phyloP scores from a whole-genome alignment of 1,140 invertebrate species.

The Eurosta solidaginis region DNA sequence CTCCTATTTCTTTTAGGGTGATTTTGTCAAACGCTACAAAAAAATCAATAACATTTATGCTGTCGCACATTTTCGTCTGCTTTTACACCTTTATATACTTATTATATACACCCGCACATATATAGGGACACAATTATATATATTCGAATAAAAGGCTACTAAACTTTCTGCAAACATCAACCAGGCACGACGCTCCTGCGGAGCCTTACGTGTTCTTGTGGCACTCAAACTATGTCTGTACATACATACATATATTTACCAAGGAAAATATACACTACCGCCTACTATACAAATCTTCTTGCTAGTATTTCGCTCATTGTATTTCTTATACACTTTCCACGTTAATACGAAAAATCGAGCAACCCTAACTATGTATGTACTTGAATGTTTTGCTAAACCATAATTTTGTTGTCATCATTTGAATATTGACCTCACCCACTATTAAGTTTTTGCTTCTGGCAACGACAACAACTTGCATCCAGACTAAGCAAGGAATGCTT shows the following conservation, averaged over 20 bases:
- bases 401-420: constrained; percentile 29
- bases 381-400: constrained; percentile 17
- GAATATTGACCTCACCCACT: constrained; percentile 25
- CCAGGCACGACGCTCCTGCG: background rate
- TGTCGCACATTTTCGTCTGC: background rate
- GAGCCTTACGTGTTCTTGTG: background rate
- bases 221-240: background rate
- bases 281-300: background rate
- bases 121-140: background rate
- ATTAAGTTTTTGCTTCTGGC: background rate
- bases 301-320: background rate
- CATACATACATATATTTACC: no score
- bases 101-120: background rate
- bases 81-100: background rate
- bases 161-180: constrained; percentile 15
- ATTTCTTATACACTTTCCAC: no score
- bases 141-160: no score
- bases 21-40: background rate
- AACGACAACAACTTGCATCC: background rate
- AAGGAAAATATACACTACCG: background rate
- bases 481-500: background rate
- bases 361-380: constrained; percentile 25
- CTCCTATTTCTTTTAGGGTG: no score
- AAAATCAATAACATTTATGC: constrained; percentile 20
- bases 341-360: no score